Conservation (phyloP, 2,888 invertebrate species). For the Crocallis elinguaria region DNA sequence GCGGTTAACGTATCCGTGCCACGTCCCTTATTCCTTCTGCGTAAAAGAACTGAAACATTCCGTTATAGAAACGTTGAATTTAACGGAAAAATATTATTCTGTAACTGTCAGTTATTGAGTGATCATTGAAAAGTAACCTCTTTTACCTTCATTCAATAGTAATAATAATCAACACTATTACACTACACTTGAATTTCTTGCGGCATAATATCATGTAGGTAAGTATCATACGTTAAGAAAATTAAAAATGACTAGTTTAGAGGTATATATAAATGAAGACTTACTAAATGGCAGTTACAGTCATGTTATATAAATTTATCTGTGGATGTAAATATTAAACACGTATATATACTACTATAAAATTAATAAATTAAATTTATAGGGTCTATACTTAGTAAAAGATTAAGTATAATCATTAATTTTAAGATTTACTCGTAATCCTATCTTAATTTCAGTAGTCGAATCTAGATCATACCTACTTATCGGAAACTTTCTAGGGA, state of each 20-base stretch:
- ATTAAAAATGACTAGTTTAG: too few relatives aligned
- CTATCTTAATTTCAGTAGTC: constrained; percentile 76
- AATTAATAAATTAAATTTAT: constrained; percentile 79
- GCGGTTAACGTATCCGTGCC: constrained; percentile 65
- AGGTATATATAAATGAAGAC: constrained; percentile 12
- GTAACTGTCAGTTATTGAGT: constrained; percentile 73
- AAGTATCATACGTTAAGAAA: too few relatives aligned
- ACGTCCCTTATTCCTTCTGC: constrained; percentile 77
- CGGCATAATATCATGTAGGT: too few relatives aligned
- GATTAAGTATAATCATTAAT: constrained; percentile 82
- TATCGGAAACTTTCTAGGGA: constrained; percentile 51
- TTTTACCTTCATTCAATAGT: not conserved
- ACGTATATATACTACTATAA: constrained; percentile 65
- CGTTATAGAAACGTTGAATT: constrained; percentile 68
- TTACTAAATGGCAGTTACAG: constrained; percentile 72
- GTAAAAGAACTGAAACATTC: constrained; percentile 78
- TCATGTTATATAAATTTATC: constrained; percentile 63
- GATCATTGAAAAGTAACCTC: not conserved
- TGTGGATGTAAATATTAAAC: constrained; percentile 79
- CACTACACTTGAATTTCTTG: too few relatives aligned
- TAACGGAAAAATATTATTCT: constrained; percentile 58
- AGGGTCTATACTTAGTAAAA: constrained; percentile 72
- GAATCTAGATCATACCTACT: constrained; percentile 70
- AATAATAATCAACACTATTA: too few relatives aligned
- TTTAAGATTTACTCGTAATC: constrained; percentile 76